Base-by-base conservation (phyloP, 2,113 vertebrate genomes). In the Mungos mungo region DNA sequence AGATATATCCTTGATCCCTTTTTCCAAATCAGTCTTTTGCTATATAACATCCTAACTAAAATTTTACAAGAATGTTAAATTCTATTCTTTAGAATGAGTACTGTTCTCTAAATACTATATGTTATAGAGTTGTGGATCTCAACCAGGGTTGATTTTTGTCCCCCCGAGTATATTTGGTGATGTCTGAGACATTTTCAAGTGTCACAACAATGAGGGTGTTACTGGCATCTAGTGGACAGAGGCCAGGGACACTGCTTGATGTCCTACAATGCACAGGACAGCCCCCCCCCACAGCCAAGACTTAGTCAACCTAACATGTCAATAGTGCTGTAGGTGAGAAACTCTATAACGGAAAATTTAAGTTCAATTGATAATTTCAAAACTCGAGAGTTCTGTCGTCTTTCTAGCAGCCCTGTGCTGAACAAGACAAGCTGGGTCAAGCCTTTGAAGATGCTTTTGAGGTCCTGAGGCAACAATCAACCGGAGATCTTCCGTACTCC, bases 401-500 rank as follows among this genome's bases (percentile, higher is more conserved):
- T 66, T 98, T 89, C 95, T 98, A 97, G 69, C 96, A 99, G 99
- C 98, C 87, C 90, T 99, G 99, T 97, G 60, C 98, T 94, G 99
- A 99, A 76, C 99, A 98, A 84, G 99, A 99, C 38, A 98, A 99
- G 69, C 95, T 99, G 93, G 99, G 99, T 93, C 99, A 99, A 93
- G 99, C 99, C 69, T 99, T 99, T 29, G 99, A 99, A 98, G 99
- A 99, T 97, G 99, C 99, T 0, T 99, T 99, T 23, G 99, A 99
- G 84, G 99, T 99, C n/a, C 98, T 99, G 98, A 99, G 99, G 80
- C 99, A 99, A n/a, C 99, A 99, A 96, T 99, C 99, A 7, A 86
- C 98, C 31, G 98, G 98, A 87, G 98, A 98, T 35, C 98, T 99
- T 95, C 99, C 98, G 7, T 98, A 98, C 54, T 83, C 98, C 15